These are phyloP conservation scores for Phalera bucephala DNA, from an alignment of 2,888 invertebrate species.

Conservation along the genomic window DNA sequence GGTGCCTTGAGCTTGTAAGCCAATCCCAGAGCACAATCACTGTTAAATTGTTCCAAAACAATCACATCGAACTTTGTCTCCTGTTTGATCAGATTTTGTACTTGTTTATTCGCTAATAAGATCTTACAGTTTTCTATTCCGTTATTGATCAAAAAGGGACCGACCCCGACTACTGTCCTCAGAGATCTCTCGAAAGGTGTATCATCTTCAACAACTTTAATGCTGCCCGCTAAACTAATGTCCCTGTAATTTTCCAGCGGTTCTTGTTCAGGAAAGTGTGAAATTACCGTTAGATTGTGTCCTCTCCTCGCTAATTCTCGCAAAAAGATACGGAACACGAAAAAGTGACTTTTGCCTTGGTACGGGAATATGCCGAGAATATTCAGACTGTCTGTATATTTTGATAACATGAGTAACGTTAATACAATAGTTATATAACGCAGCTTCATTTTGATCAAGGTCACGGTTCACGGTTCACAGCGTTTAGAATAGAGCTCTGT, in stretches of 20 bases:
- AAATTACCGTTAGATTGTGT: slow-evolving; percentile 86
- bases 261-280: slow-evolving; percentile 82
- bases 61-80: slow-evolving; percentile 85
- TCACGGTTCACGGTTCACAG: slow-evolving; percentile 2
- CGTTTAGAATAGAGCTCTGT: background rate
- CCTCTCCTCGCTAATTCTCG: slow-evolving; percentile 84
- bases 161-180: slow-evolving; percentile 31
- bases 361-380: slow-evolving; percentile 87
- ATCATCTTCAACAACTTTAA: slow-evolving; percentile 42
- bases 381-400: slow-evolving; percentile 47
- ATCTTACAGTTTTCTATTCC: slow-evolving; percentile 61
- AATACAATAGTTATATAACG: slow-evolving; percentile 23
- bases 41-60: slow-evolving; percentile 87
- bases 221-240: slow-evolving; percentile 69
- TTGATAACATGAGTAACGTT: slow-evolving; percentile 28
- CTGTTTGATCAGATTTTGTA: slow-evolving; percentile 59
- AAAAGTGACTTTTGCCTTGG: slow-evolving; percentile 87
- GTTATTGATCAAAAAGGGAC: slow-evolving; percentile 35
- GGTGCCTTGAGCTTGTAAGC: slow-evolving; percentile 85
- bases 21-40: slow-evolving; percentile 87
- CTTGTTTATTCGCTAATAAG: slow-evolving; percentile 53
- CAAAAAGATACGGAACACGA: slow-evolving; percentile 84
- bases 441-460: slow-evolving; percentile 36
- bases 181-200: slow-evolving; percentile 46
- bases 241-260: slow-evolving; percentile 82